Evolutionary conservation across 2,888 invertebrate species (phyloP), one percentile per base, ranked within the genome.

Genomic region (Dinocampus coccinellae): DNA sequence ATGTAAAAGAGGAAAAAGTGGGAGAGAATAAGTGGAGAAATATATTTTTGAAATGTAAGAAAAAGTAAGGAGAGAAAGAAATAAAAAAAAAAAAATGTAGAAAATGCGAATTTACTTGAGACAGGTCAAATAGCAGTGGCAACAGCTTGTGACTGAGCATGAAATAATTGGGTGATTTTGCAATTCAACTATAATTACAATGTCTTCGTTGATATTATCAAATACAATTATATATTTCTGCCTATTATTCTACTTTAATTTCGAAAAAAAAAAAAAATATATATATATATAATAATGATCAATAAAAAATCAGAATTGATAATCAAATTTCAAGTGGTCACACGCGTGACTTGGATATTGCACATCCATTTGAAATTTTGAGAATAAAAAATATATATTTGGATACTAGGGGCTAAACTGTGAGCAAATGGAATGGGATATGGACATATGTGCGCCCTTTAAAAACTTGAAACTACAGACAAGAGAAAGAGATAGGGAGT

Each of bases 131-230:
- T n/a, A 10, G 58, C 33, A 55, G 36, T 16, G 69, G 76, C 72
- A 80, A 79, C 80, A 79, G 81, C 80, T 80, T 80, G 80, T 77
- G 79, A 79, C 75, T 77, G 78, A 74, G 74, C 75, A 69, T 62
- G 68, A 64, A 66, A 71, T 80, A 80, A 81, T 80, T 76, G 68
- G 53, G 53, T 53, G n/a, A 34, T 62, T 60, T 61, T 76, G 58
- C 66, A 62, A 55, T 64, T 24, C 73, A 69, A 68, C 73, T 70
- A 55, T 76, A 70, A 69, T 47, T 16, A 16, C 7, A n/a, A n/a
- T 63, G 16, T 67, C 9, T 61, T 33, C 53, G 29, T 66, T 34
- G 34, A 61, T 42, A 55, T 63, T 20, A 9, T 52, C 11, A 20
- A n/a, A 47, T n/a, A 16, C 16, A 3, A 47, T 16, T 2, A 16